These are phyloP conservation scores for Drosophila melanosoma DNA, from an alignment of 2,888 invertebrate genomes.

Conservation along the genomic window DNA sequence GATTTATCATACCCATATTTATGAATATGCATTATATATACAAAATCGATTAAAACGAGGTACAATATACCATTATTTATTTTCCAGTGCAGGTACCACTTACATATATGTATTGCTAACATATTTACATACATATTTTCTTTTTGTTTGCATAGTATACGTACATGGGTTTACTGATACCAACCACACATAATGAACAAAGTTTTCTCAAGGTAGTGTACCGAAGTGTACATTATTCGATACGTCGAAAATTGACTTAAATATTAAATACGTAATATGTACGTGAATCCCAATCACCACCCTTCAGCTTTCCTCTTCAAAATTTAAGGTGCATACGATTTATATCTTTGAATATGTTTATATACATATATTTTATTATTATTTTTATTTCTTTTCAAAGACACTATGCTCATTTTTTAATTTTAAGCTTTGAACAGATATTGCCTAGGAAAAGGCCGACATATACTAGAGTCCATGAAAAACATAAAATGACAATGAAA, in stretches of 20 bases:
- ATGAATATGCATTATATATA: background rate
- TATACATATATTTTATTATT: background rate
- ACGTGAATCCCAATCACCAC: background rate
- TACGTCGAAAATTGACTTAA: background rate
- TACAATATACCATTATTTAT: background rate
- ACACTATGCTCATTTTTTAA: background rate
- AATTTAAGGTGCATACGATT: background rate
- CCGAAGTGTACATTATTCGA: background rate
- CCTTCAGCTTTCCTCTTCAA: background rate
- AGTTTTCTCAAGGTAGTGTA: background rate
- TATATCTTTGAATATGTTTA: background rate
- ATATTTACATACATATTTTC: background rate
- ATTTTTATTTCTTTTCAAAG: background rate
- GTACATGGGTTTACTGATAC: background rate
- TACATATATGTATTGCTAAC: background rate
- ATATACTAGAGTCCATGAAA: conserved; percentile 13
- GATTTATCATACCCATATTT: background rate
- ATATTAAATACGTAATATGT: background rate
- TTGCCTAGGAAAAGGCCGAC: conserved; percentile 16
- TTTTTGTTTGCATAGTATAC: background rate
- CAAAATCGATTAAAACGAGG: background rate
- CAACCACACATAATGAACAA: background rate
- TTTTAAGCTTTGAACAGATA: background rate
- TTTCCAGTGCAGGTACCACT: background rate
- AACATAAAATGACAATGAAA: conserved; percentile 3